These are phyloP conservation scores for Julus scanicus DNA, from an alignment of 2,888 invertebrate genomes.

Conservation along the genomic window DNA sequence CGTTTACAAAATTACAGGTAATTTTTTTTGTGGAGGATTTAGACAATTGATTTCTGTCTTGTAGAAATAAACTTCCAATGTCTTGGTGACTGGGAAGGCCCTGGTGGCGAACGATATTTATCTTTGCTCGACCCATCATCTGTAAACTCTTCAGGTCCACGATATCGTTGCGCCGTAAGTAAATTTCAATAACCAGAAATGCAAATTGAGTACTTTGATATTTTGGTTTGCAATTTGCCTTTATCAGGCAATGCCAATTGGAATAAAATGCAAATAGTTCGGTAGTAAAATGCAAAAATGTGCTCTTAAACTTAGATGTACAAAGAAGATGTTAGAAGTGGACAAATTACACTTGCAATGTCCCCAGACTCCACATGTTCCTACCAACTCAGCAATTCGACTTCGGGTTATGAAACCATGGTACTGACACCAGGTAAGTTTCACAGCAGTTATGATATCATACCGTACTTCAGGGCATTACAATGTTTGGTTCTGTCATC, in stretches of 20 bases:
- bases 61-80: constrained; percentile 73
- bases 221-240: neutral
- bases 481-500: too few species aligned
- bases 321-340: constrained; percentile 68
- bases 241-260: neutral
- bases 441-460: neutral
- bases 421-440: constrained; percentile 67
- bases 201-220: neutral
- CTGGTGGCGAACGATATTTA: constrained; percentile 71
- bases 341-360: constrained; percentile 72
- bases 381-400: constrained; percentile 70
- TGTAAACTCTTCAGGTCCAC: constrained; percentile 59
- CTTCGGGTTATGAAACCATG: constrained; percentile 71
- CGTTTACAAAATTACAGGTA: neutral
- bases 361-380: constrained; percentile 75
- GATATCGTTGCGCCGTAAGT: constrained; percentile 62
- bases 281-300: constrained; percentile 37
- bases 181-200: constrained; percentile 1
- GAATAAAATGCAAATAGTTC: neutral
- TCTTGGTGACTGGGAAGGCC: constrained; percentile 74
- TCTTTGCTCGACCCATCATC: constrained; percentile 61
- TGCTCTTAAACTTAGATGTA: constrained; percentile 66
- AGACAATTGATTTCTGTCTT: constrained; percentile 26
- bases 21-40: neutral
- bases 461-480: neutral